Percentiles rank a stretch among this genome's conserved stretches.
These are phyloP conservation scores for Cryptocephalus moraei DNA, from an alignment of 2,888 invertebrate species.

Conservation along the genomic window DNA sequence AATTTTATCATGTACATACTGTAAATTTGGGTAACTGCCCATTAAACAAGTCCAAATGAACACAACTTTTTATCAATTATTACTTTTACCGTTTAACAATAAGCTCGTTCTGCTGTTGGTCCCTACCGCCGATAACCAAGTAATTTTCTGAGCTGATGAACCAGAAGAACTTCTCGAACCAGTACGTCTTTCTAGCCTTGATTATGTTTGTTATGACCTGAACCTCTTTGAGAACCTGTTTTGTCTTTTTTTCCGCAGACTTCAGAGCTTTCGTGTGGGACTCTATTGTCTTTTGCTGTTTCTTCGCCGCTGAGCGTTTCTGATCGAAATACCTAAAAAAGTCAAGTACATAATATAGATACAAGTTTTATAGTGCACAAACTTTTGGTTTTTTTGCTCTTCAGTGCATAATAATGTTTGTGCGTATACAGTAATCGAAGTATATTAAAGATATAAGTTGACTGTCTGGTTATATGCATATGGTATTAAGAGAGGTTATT, in stretches of 20 bases:
- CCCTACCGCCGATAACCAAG: constrained; percentile 87
- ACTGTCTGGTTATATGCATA: too few species aligned
- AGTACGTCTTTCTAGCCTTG: constrained; percentile 88
- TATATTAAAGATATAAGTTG: too few species aligned
- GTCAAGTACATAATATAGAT: too few species aligned
- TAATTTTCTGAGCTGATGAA: constrained; percentile 96
- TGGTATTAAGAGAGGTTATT: too few species aligned
- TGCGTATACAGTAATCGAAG: too few species aligned
- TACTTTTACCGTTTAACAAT: constrained; percentile 72
- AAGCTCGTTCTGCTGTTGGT: constrained; percentile 96
- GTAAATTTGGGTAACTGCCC: too few species aligned
- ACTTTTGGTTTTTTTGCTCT: too few species aligned
- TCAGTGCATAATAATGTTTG: too few species aligned
- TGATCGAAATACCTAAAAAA: constrained; percentile 72
- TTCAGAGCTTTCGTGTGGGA: constrained; percentile 90
- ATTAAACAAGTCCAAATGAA: background rate
- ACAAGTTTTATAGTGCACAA: too few species aligned
- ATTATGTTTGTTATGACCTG: constrained; percentile 85
- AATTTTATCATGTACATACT: too few species aligned
- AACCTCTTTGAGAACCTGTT: constrained; percentile 84
- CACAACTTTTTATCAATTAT: background rate
- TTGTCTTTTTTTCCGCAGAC: constrained; percentile 90
- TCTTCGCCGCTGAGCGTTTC: constrained; percentile 82
- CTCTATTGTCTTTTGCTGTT: constrained; percentile 92
- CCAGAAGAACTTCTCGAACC: constrained; percentile 99